A percentile compares a stretch with the other conserved stretches of the same genome.
phyloP scores from a whole-genome alignment of 2,113 vertebrate genomes.

The Erythrocebus patas region DNA sequence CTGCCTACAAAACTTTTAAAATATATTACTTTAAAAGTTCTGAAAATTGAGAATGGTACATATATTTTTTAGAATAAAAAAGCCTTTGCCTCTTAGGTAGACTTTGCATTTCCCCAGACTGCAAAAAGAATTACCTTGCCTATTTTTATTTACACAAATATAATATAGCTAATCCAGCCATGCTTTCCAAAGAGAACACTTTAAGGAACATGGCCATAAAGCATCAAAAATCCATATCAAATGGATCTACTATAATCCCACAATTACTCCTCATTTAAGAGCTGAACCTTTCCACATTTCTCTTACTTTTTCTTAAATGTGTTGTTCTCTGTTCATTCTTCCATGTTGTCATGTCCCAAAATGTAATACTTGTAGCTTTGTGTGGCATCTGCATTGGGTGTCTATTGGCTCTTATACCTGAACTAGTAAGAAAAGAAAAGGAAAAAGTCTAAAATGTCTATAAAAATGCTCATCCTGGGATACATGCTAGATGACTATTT shows the following conservation, averaged over 20 bases:
- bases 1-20: constrained; percentile 14
- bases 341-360: background rate
- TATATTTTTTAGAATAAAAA: background rate
- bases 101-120: background rate
- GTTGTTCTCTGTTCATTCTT: background rate
- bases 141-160: background rate
- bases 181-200: background rate
- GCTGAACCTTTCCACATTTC: background rate
- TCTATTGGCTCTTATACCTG: background rate
- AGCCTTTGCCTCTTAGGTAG: background rate
- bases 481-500: background rate
- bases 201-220: background rate
- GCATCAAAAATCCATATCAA: background rate
- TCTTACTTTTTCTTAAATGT: background rate
- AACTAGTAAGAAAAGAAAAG: background rate
- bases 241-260: background rate
- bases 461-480: background rate
- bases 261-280: background rate
- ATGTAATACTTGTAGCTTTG: background rate
- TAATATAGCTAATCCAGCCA: background rate
- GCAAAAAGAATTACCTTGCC: background rate
- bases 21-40: constrained; percentile 33
- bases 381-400: background rate
- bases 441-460: background rate
- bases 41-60: background rate